phyloP scores from a whole-genome alignment of 2,797 vertebrate genomes.

The Smutsia temminckii region DNA sequence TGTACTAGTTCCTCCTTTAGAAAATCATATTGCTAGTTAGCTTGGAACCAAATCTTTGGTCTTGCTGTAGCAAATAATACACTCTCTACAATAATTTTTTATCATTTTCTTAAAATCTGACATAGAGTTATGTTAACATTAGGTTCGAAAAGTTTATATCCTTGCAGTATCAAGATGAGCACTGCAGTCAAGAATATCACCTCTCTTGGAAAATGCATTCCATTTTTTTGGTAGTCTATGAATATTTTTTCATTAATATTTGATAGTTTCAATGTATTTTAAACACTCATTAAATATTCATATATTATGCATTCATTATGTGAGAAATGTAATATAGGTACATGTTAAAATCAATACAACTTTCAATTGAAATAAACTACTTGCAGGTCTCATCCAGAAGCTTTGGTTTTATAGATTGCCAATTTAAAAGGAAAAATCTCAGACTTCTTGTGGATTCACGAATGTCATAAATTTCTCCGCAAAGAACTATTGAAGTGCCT shows the following conservation, averaged over 20 bases:
- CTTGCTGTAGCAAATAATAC: background rate
- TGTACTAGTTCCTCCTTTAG: background rate
- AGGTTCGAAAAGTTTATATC: slow-evolving; percentile 5
- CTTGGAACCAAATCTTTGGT: background rate
- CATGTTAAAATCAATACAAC: slow-evolving; percentile 41
- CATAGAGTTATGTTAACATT: background rate
- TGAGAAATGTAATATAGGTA: background rate
- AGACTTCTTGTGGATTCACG: slow-evolving; percentile 28
- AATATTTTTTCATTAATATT: slow-evolving; percentile 47
- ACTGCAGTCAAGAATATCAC: background rate
- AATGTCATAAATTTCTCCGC: background rate
- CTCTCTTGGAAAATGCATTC: background rate
- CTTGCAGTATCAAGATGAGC: background rate
- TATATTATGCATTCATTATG: background rate
- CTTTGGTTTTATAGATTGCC: slow-evolving; percentile 12
- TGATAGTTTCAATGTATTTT: background rate
- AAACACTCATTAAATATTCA: slow-evolving; percentile 31
- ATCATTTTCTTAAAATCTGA: background rate
- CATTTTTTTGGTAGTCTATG: background rate
- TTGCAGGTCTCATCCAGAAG: background rate
- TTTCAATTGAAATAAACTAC: slow-evolving; percentile 30
- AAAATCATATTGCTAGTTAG: background rate
- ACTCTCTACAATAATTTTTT: background rate
- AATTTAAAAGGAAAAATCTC: slow-evolving; percentile 46
- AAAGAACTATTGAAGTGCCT: background rate